A percentile compares a stretch with the other conserved stretches of the same genome.
Conservation (phyloP, 2,113 vertebrate genomes). For the Halichoerus grypus region DNA sequence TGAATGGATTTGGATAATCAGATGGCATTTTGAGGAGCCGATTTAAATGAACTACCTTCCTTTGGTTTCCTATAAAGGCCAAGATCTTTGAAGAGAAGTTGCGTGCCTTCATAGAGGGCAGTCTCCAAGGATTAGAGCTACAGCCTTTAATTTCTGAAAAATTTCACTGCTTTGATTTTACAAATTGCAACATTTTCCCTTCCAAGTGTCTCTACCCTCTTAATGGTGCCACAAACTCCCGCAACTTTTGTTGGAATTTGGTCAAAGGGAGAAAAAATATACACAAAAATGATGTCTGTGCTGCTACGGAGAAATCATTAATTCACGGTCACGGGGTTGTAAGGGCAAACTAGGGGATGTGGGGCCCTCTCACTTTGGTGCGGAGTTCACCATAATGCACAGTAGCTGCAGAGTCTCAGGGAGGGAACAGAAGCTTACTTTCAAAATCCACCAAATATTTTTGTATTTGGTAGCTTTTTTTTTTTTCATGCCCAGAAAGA, state of each 20-base stretch:
- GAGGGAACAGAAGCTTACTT: not conserved
- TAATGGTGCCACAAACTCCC: not conserved
- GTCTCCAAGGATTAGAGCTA: not conserved
- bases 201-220: not conserved
- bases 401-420: not conserved
- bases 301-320: not conserved
- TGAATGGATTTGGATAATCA: not conserved
- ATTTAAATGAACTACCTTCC: not conserved
- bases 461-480: not conserved
- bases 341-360: not conserved
- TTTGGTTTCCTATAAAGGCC: not conserved
- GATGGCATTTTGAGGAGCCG: not conserved
- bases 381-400: not conserved
- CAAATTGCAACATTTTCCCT: constrained; percentile 2
- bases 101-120: not conserved
- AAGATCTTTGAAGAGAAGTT: constrained; percentile 33
- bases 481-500: constrained; percentile 6
- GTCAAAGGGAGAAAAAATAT: constrained; percentile 14
- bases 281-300: not conserved
- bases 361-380: not conserved
- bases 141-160: constrained; percentile 30
- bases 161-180: not conserved
- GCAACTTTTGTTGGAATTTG: not conserved
- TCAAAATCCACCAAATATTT: not conserved
- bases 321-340: not conserved